Evolutionary conservation across 2,113 vertebrate species (phyloP).

Genomic region (Equus przewalskii): DNA sequence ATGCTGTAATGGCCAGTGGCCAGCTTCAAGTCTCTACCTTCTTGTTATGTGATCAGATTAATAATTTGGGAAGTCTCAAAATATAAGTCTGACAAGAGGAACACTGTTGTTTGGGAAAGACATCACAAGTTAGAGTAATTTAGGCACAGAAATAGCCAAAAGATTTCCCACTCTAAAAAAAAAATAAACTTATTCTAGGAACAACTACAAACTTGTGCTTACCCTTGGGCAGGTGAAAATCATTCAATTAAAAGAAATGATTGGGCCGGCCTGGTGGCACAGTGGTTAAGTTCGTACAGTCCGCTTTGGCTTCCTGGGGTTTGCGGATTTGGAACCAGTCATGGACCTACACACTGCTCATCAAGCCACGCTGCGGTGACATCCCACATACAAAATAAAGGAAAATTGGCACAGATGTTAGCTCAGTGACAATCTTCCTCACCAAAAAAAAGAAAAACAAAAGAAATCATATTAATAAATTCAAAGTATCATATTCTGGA

Average conservation of each 20-base stretch:
- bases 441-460: too few relatives aligned
- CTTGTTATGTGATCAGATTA: conserved; percentile 18
- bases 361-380: too few relatives aligned
- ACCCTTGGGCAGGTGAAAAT: background rate
- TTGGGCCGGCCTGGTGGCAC: too few relatives aligned
- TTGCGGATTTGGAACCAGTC: too few relatives aligned
- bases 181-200: background rate
- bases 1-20: background rate
- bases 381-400: too few relatives aligned
- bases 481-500: background rate
- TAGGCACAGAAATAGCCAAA: conserved; percentile 9
- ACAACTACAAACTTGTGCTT: background rate
- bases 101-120: background rate
- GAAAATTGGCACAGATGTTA: too few relatives aligned
- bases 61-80: conserved; percentile 36
- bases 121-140: background rate
- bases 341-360: too few relatives aligned
- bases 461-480: background rate
- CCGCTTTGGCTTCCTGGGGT: too few relatives aligned
- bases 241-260: background rate
- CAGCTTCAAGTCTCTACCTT: background rate
- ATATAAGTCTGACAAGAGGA: background rate
- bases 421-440: too few relatives aligned
- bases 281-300: too few relatives aligned
- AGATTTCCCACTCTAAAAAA: background rate